Percentiles rank a stretch among this genome's conserved stretches.
These are phyloP conservation scores for Polypterus bichir DNA, from an alignment of 2,113 vertebrate species.

Conservation along the genomic window DNA sequence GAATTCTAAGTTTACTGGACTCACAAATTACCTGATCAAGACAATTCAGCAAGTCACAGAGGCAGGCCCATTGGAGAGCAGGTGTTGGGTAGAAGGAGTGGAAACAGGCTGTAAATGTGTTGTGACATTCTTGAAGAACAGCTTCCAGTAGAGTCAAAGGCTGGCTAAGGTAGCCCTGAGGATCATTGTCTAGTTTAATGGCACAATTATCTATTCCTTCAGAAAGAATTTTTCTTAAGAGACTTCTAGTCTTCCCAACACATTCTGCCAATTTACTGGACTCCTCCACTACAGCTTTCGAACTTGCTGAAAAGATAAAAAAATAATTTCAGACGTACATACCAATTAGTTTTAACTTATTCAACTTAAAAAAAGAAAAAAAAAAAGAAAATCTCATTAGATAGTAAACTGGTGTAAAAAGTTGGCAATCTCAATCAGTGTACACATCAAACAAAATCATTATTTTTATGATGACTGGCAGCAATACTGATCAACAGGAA, in stretches of 20 bases:
- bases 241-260: slow-evolving; percentile 90
- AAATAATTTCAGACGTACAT: background rate
- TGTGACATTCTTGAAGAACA: slow-evolving; percentile 93
- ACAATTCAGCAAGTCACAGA: slow-evolving; percentile 92
- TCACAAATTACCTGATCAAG: slow-evolving; percentile 73
- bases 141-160: slow-evolving; percentile 86
- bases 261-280: slow-evolving; percentile 93
- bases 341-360: too few species aligned
- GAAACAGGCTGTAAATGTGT: slow-evolving; percentile 95
- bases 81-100: slow-evolving; percentile 96
- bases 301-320: slow-evolving; percentile 50
- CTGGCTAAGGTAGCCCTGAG: slow-evolving; percentile 88
- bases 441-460: too few species aligned
- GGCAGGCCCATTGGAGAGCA: slow-evolving; percentile 90
- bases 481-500: slow-evolving; percentile 7
- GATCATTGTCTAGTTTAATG: slow-evolving; percentile 91
- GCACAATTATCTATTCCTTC: slow-evolving; percentile 94
- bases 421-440: too few species aligned
- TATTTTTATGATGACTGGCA: slow-evolving; percentile 9
- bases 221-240: slow-evolving; percentile 91
- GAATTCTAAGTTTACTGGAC: background rate
- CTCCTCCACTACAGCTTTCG: slow-evolving; percentile 93
- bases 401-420: too few species aligned
- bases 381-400: too few species aligned
- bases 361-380: too few species aligned